phyloP scores from a whole-genome alignment of 2,888 invertebrate species.

The Hydroisotoma schaefferi region DNA sequence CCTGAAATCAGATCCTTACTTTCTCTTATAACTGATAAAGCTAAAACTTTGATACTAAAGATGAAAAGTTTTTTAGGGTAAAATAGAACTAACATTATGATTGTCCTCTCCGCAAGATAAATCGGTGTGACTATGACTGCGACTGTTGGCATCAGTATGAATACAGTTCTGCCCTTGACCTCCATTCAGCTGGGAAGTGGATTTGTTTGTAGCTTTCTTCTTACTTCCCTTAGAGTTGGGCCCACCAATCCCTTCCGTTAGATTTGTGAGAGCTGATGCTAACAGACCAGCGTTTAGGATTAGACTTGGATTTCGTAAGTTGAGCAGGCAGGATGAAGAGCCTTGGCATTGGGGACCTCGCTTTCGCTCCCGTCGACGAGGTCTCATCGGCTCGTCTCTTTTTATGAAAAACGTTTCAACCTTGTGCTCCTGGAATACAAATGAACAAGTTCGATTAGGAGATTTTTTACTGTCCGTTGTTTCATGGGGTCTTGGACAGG shows the following conservation, averaged over 20 bases:
- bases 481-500: too few species aligned
- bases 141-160: conserved; percentile 22
- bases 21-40: too few species aligned
- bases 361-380: conserved; percentile 44
- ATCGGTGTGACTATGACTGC: conserved; percentile 37
- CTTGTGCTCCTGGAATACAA: conserved; percentile 62
- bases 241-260: conserved; percentile 33
- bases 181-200: conserved; percentile 20
- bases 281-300: conserved; percentile 46
- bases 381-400: conserved; percentile 67
- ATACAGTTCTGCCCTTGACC: conserved; percentile 23
- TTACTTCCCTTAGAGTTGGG: conserved; percentile 21
- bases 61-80: too few species aligned
- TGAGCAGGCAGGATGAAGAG: conserved; percentile 26
- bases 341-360: conserved; percentile 27
- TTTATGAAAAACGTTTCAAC: conserved; percentile 86
- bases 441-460: conserved; percentile 19
- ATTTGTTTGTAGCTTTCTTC: conserved; percentile 24
- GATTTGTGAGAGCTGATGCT: conserved; percentile 42
- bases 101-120: conserved; percentile 29
- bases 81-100: conserved; percentile 1
- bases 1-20: not conserved
- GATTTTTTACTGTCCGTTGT: too few species aligned
- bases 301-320: conserved; percentile 43
- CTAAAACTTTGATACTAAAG: too few species aligned